Percentiles rank a stretch among this genome's conserved stretches.
These are phyloP conservation scores for Helobdella robusta DNA, from an alignment of 2,888 invertebrate species.

Conservation along the genomic window DNA sequence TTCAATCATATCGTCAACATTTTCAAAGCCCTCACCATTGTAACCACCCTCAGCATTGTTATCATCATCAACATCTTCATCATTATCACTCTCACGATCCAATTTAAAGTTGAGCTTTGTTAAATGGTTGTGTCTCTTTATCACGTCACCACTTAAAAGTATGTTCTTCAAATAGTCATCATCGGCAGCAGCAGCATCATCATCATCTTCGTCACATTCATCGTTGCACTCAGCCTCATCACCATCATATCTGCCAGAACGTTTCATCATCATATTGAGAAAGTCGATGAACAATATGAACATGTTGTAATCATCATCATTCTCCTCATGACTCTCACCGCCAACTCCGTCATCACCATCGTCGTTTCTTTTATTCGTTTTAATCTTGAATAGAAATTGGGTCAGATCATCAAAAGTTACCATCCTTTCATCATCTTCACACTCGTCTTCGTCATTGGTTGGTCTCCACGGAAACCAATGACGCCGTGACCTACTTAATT, in stretches of 20 bases:
- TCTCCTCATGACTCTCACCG: no score
- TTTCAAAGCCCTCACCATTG: not conserved
- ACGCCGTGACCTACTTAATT: not conserved
- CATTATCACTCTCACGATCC: not conserved
- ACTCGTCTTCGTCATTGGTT: slow-evolving; percentile 5
- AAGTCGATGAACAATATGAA: not conserved
- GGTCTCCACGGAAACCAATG: slow-evolving; percentile 14
- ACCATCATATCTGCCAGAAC: not conserved
- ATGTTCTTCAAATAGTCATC: no score
- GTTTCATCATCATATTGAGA: slow-evolving; percentile 1
- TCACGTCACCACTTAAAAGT: no score
- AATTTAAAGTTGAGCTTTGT: no score
- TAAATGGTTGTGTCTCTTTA: no score
- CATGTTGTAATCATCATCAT: not conserved
- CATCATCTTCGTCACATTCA: not conserved
- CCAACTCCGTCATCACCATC: no score
- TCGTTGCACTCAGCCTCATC: not conserved
- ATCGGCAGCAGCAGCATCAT: not conserved
- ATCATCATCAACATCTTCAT: not conserved
- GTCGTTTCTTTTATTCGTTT: no score
- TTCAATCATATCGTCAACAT: not conserved
- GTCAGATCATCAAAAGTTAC: slow-evolving; percentile 19
- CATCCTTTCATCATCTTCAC: slow-evolving; percentile 13
- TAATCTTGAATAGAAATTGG: slow-evolving; percentile 7
- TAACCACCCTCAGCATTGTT: not conserved